Base-by-base conservation (phyloP, 2,797 vertebrate species). In the Poecilia velifera region DNA sequence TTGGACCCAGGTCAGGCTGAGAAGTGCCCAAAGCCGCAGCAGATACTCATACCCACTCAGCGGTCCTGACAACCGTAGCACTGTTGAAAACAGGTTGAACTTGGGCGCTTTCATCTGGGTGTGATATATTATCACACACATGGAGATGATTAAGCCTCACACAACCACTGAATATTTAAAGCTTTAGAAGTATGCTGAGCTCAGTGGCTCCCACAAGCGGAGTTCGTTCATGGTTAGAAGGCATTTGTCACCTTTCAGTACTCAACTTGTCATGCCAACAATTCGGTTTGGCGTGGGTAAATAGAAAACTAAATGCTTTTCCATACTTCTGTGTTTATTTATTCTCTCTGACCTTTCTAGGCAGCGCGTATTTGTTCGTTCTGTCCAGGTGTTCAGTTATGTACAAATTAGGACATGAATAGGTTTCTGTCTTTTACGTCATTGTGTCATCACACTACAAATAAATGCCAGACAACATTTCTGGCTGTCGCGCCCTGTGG, bases 21-120 rank as follows among this genome's bases (percentile, higher is more conserved):
- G 76, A 73, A 78, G 86, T 80, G 76, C 39, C 74, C 75, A 87
- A 87, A 90, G 81, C 83, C 73, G 36, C 78, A 77, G 73, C 87
- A 90, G 85, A 90, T 92, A 86, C 92, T 90, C 83, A 87, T 87
- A 90, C 88, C 82, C 90, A 84, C 86, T 84, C 86, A 41, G 84
- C 76, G 84, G 78, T 82, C 79, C 84, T 76, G 77, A 85, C 84
- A 86, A 79, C 72, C 78, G 47, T 20, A 45, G 68, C 43, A 49
- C 59, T 75, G 77, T 68, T 83, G 74, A 81, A 87, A 93, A 90
- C 73, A 83, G 72, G 47, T 76, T 76, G 79, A 82, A 77, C 86
- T 80, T 83, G 81, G 49, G 1, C 13, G 81, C 84, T 82, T 81
- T 74, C 59, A 80, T 70, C 81, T 47, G 88, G 77, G 86, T 89